Conservation (phyloP, 2,888 invertebrate species). For the Lepidochrysops patricia region DNA sequence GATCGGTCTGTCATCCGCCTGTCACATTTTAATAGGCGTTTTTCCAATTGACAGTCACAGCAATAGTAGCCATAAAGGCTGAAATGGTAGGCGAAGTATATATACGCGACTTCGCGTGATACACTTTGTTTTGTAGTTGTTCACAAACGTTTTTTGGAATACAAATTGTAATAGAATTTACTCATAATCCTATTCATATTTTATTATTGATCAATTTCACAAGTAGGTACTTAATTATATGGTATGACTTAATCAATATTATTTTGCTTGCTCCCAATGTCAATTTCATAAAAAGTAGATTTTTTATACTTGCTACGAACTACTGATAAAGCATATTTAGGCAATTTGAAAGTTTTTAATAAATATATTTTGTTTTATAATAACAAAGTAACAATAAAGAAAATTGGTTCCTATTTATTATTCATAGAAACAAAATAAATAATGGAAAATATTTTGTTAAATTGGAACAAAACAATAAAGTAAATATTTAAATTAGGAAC, state of each 20-base stretch:
- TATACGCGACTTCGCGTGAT: not conserved
- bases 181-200: too few species aligned
- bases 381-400: not conserved
- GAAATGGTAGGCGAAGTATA: not conserved
- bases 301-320: too few species aligned
- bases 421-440: not conserved
- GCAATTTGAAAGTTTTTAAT: not conserved
- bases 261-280: too few species aligned
- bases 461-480: not conserved
- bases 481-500: not conserved
- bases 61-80: not conserved
- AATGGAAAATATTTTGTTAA: not conserved
- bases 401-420: not conserved
- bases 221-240: too few species aligned
- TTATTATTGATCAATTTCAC: too few species aligned
- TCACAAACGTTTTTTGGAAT: too few species aligned
- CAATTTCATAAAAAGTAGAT: too few species aligned
- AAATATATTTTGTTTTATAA: not conserved
- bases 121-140: too few species aligned
- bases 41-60: not conserved
- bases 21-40: not conserved
- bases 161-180: too few species aligned
- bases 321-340: too few species aligned
- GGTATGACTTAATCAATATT: too few species aligned
- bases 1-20: not conserved